Conservation (phyloP, 2,113 vertebrate species). For the Malurus elegans region DNA sequence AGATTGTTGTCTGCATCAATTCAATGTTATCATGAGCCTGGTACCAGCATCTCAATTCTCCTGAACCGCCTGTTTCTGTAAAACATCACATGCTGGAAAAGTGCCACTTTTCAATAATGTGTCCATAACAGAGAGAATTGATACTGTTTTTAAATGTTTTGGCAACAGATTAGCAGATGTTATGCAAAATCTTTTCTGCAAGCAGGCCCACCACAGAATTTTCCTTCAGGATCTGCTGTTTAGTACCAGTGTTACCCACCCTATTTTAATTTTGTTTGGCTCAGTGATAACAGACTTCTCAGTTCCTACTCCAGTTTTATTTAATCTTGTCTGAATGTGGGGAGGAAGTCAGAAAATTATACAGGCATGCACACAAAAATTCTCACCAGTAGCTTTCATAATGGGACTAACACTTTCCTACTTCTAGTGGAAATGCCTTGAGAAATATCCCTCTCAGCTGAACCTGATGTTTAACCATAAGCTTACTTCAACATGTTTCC, state of each 20-base stretch:
- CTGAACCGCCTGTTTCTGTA: background rate
- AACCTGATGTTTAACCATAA: background rate
- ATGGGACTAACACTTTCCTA: background rate
- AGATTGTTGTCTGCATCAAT: background rate
- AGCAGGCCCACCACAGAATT: background rate
- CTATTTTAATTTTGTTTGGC: background rate
- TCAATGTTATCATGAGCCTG: background rate
- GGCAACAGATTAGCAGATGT: background rate
- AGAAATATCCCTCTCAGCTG: background rate
- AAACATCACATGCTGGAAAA: background rate
- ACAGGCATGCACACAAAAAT: background rate
- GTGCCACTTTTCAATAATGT: fast-evolving
- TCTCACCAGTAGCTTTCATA: background rate
- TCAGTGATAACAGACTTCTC: background rate
- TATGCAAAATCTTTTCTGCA: background rate
- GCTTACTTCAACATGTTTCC: background rate
- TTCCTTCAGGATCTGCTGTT: background rate
- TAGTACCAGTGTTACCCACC: background rate
- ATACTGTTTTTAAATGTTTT: background rate
- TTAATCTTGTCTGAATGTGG: background rate
- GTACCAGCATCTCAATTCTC: background rate
- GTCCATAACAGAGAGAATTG: background rate
- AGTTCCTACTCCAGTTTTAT: background rate
- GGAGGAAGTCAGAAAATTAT: background rate
- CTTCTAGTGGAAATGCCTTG: background rate